Evolutionary conservation across 2,888 invertebrate genomes (phyloP), one percentile per base, ranked within the genome.

Genomic region (Papilio protenor): DNA sequence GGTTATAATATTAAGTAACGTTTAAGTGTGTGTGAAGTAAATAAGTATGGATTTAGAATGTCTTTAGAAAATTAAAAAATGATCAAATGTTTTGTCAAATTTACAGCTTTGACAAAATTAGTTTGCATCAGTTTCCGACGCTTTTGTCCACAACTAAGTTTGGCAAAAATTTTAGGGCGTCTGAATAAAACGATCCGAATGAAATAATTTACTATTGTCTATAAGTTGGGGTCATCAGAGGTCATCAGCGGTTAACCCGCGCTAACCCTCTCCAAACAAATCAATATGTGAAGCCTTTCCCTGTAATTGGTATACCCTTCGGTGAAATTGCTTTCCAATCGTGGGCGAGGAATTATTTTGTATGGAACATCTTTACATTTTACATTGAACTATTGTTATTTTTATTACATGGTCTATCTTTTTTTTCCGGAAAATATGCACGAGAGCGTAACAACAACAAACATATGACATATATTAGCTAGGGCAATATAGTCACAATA

Each of bases 161-260:
- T 12, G 49, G 16, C 16, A 49, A 49, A n/a, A n/a, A n/a, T n/a
- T n/a, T n/a, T n/a, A n/a, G n/a, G n/a, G n/a, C n/a, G n/a, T n/a
- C n/a, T n/a, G n/a, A n/a, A n/a, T n/a, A n/a, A n/a, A n/a, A n/a
- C n/a, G n/a, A 27, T 27, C 27, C 27, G 27, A 27, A 27, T 27
- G 27, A 27, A 27, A 27, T 27, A 27, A 27, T 27, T 1, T 27
- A 27, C 27, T 27, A 47, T 45, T 11, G 16, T 66, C 0, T n/a
- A 12, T 27, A 27, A 27, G 27, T 12, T n/a, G 45, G 21, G 40
- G 40, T 40, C 40, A 76, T 79, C 79, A 66, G 57, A 71, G 80
- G 79, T 79, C 80, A 81, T 81, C 79, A 77, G 59, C 69, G 73
- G 61, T 78, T 78, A 71, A 78, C 78, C 78, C 49, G 52, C 71